These are phyloP conservation scores for Candidula unifasciata DNA, from an alignment of 2,888 invertebrate species.

Conservation along the genomic window DNA sequence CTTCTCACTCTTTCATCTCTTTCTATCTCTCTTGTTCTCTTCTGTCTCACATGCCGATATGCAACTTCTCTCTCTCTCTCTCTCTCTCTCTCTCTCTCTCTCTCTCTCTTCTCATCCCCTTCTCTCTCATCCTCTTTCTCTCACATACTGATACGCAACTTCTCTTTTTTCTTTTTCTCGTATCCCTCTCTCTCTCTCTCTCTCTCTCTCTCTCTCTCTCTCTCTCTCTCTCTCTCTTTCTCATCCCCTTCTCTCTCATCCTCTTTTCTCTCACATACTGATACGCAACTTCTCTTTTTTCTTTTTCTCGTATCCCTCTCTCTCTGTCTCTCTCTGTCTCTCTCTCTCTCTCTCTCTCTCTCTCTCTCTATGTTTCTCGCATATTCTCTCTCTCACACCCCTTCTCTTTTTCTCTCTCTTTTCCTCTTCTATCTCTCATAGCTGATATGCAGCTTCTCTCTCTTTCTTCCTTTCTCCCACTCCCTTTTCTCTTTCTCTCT, in stretches of 20 bases:
- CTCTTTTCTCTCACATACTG: neutral
- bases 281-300: too few species aligned
- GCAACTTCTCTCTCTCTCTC: too few species aligned
- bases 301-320: too few species aligned
- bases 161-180: too few species aligned
- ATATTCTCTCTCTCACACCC: neutral
- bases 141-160: too few species aligned
- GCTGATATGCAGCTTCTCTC: neutral
- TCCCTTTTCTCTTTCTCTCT: neutral
- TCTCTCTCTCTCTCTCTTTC: neutral
- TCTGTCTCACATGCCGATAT: too few species aligned
- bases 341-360: conserved; percentile 6
- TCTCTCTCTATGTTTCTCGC: conserved; percentile 4
- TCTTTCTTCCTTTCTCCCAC: neutral
- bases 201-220: conserved; percentile 19
- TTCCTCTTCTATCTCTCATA: neutral
- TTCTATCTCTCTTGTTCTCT: neutral
- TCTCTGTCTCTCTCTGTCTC: neutral
- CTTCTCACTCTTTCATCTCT: too few species aligned
- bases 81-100: neutral
- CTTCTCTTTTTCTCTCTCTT: neutral
- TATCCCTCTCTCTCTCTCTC: neutral
- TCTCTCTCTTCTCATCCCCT: neutral
- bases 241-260: neutral
- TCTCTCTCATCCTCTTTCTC: conserved; percentile 3